These are phyloP conservation scores for Sitta carolinensis DNA, from an alignment of 2,797 vertebrate species.

Conservation along the genomic window DNA sequence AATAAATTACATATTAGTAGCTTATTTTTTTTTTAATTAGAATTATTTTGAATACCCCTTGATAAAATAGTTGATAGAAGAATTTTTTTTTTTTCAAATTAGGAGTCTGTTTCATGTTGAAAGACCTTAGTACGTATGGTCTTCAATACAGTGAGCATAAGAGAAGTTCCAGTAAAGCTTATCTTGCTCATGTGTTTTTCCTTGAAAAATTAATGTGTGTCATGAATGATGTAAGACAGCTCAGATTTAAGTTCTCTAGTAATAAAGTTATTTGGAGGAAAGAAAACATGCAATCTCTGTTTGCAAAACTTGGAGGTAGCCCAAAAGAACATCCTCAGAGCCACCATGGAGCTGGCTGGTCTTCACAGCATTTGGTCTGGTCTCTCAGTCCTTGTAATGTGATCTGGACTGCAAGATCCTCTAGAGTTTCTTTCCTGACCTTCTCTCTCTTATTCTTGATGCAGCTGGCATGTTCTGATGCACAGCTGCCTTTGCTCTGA, in stretches of 20 bases:
- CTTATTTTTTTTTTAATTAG: neutral
- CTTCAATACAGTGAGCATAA: neutral
- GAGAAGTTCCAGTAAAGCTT: neutral
- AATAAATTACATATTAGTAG: neutral
- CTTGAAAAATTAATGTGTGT: neutral
- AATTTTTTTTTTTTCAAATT: neutral
- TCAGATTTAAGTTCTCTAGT: neutral
- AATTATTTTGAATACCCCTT: neutral
- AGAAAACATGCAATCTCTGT: neutral
- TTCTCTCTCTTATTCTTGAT: constrained; percentile 31
- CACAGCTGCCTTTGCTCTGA: constrained; percentile 38
- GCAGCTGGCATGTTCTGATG: constrained; percentile 2
- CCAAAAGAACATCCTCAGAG: neutral
- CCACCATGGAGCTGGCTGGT: neutral
- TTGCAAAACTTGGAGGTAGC: neutral
- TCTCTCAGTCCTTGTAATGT: neutral
- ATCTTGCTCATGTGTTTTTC: neutral
- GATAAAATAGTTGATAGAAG: neutral
- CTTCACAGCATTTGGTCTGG: neutral
- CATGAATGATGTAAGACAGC: neutral
- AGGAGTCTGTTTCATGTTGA: neutral
- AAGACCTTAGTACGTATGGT: neutral
- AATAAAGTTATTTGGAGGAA: neutral
- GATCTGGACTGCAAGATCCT: constrained; percentile 9
- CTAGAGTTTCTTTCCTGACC: constrained; percentile 27